Conservation (phyloP, 2,888 invertebrate genomes). For the Taenaris catops region DNA sequence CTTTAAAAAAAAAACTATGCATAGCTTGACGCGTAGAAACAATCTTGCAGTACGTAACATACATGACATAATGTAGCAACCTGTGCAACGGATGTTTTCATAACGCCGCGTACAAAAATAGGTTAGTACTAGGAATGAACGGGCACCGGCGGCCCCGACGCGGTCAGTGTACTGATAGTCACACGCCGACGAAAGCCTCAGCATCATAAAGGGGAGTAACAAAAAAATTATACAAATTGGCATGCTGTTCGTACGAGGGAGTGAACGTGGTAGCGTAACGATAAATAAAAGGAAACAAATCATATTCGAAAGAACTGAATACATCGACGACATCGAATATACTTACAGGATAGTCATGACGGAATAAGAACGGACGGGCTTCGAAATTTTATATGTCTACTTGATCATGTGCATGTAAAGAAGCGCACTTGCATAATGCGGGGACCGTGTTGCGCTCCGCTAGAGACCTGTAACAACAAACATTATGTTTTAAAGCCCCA, state of each 20-base stretch:
- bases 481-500: slow-evolving; percentile 39
- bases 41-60: slow-evolving; percentile 21
- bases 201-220: slow-evolving; percentile 70
- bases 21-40: slow-evolving; percentile 14
- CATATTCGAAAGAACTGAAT: slow-evolving; percentile 48
- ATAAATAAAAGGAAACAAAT: slow-evolving; percentile 59
- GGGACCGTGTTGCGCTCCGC: slow-evolving; percentile 42
- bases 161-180: slow-evolving; percentile 72
- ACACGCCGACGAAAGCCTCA: slow-evolving; percentile 81
- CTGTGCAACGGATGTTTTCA: slow-evolving; percentile 31
- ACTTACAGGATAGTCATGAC: slow-evolving; percentile 71
- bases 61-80: slow-evolving; percentile 25
- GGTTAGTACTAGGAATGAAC: slow-evolving; percentile 69
- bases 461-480: slow-evolving; percentile 68
- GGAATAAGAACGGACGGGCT: slow-evolving; percentile 44
- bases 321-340: slow-evolving; percentile 65
- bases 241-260: slow-evolving; percentile 79
- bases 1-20: slow-evolving; percentile 3
- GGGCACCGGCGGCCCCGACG: slow-evolving; percentile 67
- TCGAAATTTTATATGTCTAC: slow-evolving; percentile 48
- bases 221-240: slow-evolving; percentile 69
- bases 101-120: slow-evolving; percentile 51
- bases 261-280: slow-evolving; percentile 77
- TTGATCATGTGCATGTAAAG: slow-evolving; percentile 58
- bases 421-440: slow-evolving; percentile 72